Percentiles rank a stretch among this genome's conserved stretches.
These are phyloP conservation scores for Graphium colonna DNA, from an alignment of 2,888 invertebrate genomes.

Conservation along the genomic window DNA sequence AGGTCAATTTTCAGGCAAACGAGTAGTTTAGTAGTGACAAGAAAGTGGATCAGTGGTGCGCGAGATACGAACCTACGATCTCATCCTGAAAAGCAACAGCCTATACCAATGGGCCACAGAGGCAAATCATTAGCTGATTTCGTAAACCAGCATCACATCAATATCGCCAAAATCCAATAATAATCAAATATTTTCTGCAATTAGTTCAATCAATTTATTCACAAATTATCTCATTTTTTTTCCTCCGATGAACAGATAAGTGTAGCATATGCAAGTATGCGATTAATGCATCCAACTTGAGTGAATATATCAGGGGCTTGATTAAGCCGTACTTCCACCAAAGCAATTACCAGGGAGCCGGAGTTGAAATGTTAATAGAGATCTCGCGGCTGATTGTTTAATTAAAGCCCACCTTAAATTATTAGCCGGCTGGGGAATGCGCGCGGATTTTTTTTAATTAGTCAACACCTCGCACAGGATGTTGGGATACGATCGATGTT, in stretches of 20 bases:
- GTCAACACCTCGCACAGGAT: constrained; percentile 24
- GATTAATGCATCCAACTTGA: constrained; percentile 4
- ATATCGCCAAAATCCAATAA: no score
- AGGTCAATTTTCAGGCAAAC: no score
- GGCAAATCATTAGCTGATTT: no score
- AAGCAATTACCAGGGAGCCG: constrained; percentile 25
- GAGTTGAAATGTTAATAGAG: constrained; percentile 30
- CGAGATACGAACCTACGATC: background rate
- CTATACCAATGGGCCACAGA: no score
- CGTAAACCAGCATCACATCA: no score
- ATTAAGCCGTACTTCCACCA: constrained; percentile 16
- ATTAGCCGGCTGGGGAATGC: constrained; percentile 14
- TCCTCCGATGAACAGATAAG: constrained; percentile 3
- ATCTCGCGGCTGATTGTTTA: constrained; percentile 25
- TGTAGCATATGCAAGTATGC: background rate
- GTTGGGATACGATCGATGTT: constrained; percentile 8
- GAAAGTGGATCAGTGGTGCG: no score
- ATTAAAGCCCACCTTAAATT: constrained; percentile 27
- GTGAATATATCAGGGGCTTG: constrained; percentile 9
- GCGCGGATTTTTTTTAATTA: constrained; percentile 25
- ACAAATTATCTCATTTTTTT: no score
- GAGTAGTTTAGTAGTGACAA: no score
- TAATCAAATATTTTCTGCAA: no score
- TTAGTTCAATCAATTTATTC: no score
- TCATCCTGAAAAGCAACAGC: background rate